Evolutionary conservation across 2,888 invertebrate species (phyloP), one percentile per base, ranked within the genome.

Genomic region (Sipha maydis): DNA sequence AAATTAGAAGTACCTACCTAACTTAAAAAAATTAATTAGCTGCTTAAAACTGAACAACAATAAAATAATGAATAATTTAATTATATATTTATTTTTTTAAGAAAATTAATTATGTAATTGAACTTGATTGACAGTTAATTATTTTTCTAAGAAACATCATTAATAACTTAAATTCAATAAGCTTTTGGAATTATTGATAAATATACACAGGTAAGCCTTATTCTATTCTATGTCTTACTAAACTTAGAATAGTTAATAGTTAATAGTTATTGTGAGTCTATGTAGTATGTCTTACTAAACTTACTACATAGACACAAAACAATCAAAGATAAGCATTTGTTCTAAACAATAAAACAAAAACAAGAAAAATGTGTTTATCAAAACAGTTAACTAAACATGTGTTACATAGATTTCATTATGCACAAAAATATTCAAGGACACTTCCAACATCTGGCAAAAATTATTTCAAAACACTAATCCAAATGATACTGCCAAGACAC

Each of bases 361-460:
- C 38, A 80, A 80, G 61, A 17, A n/a, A 71, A 84, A 38, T 3
- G 1, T 41, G 41, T 67, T 67, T 67, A 76, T 84, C 61, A 84
- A 41, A 84, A 84, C 76, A 84, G 61, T 84, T 8, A 28, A 61
- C 61, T 76, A 76, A 77, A 84, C 84, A 84, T 75, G 56, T 84
- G 84, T 41, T 84, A 56, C 3, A 9, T 25, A 28, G 69, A 78
- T 48, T 69, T 78, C 67, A 85, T 85, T 69, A 69, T 85, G 69
- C 28, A 31, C 34, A 78, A 85, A 84, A 61, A n/a, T 38, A 85
- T 78, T 85, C 85, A 85, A 85, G 85, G 85, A 69, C 85, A 54
- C 34, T 48, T 48, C 17, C n/a, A 77, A 85, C 77, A 85, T 78
- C 85, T 85, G 85, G 84, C 69, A 78, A 69, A 77, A 34, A n/a